Percentiles rank a stretch among this genome's conserved stretches.
These are phyloP conservation scores for Sandelia bainsii DNA, from an alignment of 2,797 vertebrate species.

Conservation along the genomic window DNA sequence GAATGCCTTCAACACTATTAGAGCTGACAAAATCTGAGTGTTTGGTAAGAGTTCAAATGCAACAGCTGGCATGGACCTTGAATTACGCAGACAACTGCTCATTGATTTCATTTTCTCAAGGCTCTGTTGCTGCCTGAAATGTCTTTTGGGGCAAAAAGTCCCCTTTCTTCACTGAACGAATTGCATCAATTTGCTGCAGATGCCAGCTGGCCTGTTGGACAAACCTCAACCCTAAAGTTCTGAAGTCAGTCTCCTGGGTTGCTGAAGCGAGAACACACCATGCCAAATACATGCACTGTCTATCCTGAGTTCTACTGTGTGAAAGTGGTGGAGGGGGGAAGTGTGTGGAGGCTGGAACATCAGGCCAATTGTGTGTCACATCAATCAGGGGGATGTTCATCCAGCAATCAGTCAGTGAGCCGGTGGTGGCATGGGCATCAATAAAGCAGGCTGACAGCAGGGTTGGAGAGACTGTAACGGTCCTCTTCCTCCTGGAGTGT, in stretches of 20 bases:
- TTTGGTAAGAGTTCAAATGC: conserved; percentile 51
- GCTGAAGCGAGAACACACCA: conserved; percentile 64
- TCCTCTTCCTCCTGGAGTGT: conserved; percentile 57
- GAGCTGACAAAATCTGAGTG: conserved; percentile 45
- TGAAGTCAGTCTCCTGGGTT: conserved; percentile 47
- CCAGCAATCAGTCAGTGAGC: conserved; percentile 77
- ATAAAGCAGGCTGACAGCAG: conserved; percentile 77
- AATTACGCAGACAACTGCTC: conserved; percentile 53
- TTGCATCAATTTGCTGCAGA: conserved; percentile 67
- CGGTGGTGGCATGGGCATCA: conserved; percentile 74
- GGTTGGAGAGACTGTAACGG: conserved; percentile 50
- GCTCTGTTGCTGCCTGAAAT: conserved; percentile 39
- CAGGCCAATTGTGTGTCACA: conserved; percentile 78
- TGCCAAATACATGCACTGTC: conserved; percentile 38
- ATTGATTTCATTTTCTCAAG: conserved; percentile 54
- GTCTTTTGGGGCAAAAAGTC: conserved; percentile 47
- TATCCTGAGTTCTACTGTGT: conserved; percentile 44
- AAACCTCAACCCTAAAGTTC: conserved; percentile 54
- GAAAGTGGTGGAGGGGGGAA: conserved; percentile 1
- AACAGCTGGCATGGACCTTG: conserved; percentile 45
- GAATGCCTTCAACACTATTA: conserved; percentile 36
- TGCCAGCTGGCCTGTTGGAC: conserved; percentile 57
- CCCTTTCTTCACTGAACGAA: conserved; percentile 52
- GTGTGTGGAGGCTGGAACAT: conserved; percentile 37
- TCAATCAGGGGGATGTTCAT: conserved; percentile 80